Evolutionary conservation across 1,140 invertebrate species (phyloP).

Genomic region (Drosophila grimshawi): DNA sequence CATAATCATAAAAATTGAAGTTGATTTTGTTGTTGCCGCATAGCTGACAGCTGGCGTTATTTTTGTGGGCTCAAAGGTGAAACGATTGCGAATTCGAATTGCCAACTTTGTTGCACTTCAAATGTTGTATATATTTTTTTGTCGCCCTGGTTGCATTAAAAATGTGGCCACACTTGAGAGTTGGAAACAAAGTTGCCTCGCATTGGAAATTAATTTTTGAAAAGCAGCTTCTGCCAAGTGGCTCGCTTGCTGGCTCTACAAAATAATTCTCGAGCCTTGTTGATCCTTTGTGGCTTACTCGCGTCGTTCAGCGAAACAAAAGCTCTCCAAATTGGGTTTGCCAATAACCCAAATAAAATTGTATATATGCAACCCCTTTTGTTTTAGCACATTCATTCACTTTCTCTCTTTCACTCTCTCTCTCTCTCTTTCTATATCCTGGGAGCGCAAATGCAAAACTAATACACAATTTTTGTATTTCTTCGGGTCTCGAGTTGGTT

Average conservation of each 20-base stretch:
- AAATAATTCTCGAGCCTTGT: conserved; percentile 80
- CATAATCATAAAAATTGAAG: conserved; percentile 67
- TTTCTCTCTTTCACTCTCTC: not conserved
- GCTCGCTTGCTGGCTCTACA: conserved; percentile 72
- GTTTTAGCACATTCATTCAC: conserved; percentile 45
- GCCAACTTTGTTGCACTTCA: conserved; percentile 37
- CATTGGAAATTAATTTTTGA: conserved; percentile 63
- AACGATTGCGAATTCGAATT: conserved; percentile 6
- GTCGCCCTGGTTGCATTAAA: conserved; percentile 12
- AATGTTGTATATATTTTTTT: not conserved
- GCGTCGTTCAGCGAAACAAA: conserved; percentile 77
- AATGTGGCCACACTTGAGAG: conserved; percentile 26
- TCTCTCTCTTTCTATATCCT: conserved; percentile 57
- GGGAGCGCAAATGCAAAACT: conserved; percentile 69
- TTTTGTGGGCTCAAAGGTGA: conserved; percentile 30
- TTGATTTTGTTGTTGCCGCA: conserved; percentile 71
- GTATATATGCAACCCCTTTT: conserved; percentile 67
- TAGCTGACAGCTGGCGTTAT: conserved; percentile 61
- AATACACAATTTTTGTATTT: conserved; percentile 9
- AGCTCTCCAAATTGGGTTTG: conserved; percentile 80
- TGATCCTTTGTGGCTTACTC: conserved; percentile 82
- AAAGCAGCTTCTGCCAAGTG: conserved; percentile 45
- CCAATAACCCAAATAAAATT: conserved; percentile 54
- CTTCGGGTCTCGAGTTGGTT: conserved; percentile 22
- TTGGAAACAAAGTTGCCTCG: conserved; percentile 66